Percentiles rank a stretch among this genome's conserved stretches.
Conservation (phyloP, 2,797 vertebrate genomes). For the Periparus ater region DNA sequence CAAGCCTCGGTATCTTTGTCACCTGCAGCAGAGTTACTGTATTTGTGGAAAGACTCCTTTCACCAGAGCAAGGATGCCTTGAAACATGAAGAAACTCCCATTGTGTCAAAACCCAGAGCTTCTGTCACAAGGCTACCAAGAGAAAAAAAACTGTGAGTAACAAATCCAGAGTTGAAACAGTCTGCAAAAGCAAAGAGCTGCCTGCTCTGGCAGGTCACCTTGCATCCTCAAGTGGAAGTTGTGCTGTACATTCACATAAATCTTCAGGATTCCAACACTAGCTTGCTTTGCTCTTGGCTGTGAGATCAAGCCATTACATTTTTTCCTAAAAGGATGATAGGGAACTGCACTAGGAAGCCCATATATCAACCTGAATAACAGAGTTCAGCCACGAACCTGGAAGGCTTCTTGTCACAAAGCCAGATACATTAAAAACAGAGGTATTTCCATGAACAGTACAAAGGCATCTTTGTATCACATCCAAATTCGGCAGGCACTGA, state of each 20-base stretch:
- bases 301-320: not conserved
- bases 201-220: conserved; percentile 27
- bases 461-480: conserved; percentile 21
- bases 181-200: not conserved
- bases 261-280: not conserved
- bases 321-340: conserved; percentile 15
- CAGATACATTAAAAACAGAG: not conserved
- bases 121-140: not conserved
- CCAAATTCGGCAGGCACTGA: conserved; percentile 4
- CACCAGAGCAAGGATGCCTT: not conserved
- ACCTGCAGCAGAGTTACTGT: not conserved
- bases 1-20: not conserved
- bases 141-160: not conserved
- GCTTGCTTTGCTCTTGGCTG: not conserved
- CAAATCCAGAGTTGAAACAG: not conserved
- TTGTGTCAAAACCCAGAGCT: not conserved
- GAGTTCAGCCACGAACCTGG: not conserved
- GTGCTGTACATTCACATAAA: not conserved
- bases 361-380: not conserved
- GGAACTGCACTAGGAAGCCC: not conserved
- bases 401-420: conserved; percentile 8
- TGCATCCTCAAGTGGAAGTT: not conserved
- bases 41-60: not conserved
- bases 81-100: not conserved
- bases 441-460: conserved; percentile 5